Base-by-base conservation (phyloP, 2,888 invertebrate species). In the Mimas tiliae region DNA sequence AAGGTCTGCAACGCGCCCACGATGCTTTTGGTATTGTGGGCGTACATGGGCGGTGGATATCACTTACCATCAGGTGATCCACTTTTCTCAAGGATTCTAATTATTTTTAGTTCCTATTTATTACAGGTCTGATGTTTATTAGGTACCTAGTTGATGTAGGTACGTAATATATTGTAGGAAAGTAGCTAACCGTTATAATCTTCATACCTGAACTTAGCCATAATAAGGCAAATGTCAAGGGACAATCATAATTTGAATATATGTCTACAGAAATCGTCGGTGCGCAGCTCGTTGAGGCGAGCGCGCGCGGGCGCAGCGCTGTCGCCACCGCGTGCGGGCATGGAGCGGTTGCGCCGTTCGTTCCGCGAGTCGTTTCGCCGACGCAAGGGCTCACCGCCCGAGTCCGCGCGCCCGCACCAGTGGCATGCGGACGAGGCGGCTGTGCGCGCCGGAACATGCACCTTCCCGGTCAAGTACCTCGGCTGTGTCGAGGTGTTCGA, bases 401-500 rank as follows among this genome's bases (percentile, higher is more conserved):
- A 98, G 93, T 97, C 98, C 71, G 98, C 98, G 69, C 98, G 98
- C 86, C 99, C 99, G 45, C 99, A 99, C 90, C 98, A 98, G 87
- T 99, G 99, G 99, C 98, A 98, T 88, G 97, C 98, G 51, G 99
- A 99, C 92, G 99, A 99, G 89, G 96, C 97, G 66, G 98, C 98
- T 64, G 99, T 99, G 34, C 95, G 99, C 58, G 97, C 97, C 66
- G 99, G 99, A 71, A 98, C 98, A 14, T 99, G 99, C 94, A 97
- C 97, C 82, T 99, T 99, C 94, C 96, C 97, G 75, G 99, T 99
- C 77, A 99, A 99, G 95, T 99, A 99, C 94, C 95, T 99, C 84
- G 99, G 99, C 73, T 99, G 99, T 89, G 98, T 99, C 62, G 99
- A 99, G 94, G 99, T 99, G 50, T 99, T 98, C 93, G 99, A 99